Base-by-base conservation (phyloP, 2,888 invertebrate species). In the Amphipoea lucens region DNA sequence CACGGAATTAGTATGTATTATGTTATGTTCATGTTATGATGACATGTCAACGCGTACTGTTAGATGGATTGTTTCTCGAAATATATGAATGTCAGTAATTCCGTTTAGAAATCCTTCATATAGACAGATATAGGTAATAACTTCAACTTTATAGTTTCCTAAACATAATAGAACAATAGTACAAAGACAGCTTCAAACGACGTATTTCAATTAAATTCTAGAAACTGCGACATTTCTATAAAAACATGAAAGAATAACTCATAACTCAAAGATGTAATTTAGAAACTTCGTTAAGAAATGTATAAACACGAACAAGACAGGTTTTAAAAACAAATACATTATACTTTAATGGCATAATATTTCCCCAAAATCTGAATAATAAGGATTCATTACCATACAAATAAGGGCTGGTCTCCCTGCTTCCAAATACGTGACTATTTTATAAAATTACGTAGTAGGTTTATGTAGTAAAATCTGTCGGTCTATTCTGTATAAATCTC, bases 361-460 rank as follows among this genome's bases (percentile, higher is more conserved):
- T 71, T 76, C 9, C n/a, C 36, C 40, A 36, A 76, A 72, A 74
- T 78, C 68, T 71, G 84, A 79, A 83, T 75, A 80, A 67, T 76
- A 60, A 17, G 42, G 29, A 54, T 78, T 67, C 40, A 87, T 87
- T 71, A 71, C 65, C 73, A 76, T 83, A 68, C 60, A 81, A 78
- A 84, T 84, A 87, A 76, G 66, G 69, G 68, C 14, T 36, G 74
- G 62, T 63, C 17, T 45, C 40, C n/a, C 72, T 66, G 42, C 51
- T 29, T 68, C 20, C 42, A 54, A 54, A 51, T 74, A 76, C 78
- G 78, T 84, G 84, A 69, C 40, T 20, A 11, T 54, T 75, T 80
- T 78, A 62, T 42, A 14, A 36, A 84, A 69, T 66, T 57, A 57
- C 9, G 11, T 14, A 4, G 6, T 5, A 54, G 14, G 9, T 54